These are phyloP conservation scores for Pachyseris speciosa DNA, from an alignment of 64 coral and sea anemone genomes.

Conservation along the genomic window DNA sequence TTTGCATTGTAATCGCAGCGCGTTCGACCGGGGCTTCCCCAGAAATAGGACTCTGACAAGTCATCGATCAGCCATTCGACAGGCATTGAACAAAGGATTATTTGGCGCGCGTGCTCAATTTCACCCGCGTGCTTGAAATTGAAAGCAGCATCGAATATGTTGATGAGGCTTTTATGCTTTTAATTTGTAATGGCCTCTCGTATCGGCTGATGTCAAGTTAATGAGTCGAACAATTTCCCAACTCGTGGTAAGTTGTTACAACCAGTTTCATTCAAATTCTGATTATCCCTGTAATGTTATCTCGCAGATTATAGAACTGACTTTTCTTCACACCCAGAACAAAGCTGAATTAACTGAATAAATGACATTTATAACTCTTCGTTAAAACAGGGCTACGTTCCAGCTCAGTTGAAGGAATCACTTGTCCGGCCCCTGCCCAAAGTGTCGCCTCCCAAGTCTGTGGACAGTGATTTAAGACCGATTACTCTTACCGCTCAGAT, in stretches of 20 bases:
- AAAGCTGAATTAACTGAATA: neutral
- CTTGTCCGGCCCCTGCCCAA: no score
- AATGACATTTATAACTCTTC: no score
- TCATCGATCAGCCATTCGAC: no score
- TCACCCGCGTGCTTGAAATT: slow-evolving; percentile 26
- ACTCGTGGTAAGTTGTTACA: neutral
- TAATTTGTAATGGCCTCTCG: no score
- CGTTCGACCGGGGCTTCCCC: slow-evolving; percentile 49
- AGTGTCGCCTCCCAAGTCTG: no score
- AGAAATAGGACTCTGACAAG: slow-evolving; percentile 58
- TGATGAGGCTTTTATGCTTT: slow-evolving; percentile 34
- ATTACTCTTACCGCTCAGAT: no score
- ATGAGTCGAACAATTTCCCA: neutral
- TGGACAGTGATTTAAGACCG: no score
- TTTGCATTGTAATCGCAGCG: neutral
- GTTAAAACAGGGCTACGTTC: no score
- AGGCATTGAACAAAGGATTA: slow-evolving; percentile 1
- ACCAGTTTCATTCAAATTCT: no score
- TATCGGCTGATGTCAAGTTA: neutral
- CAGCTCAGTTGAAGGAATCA: no score
- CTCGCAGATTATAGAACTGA: neutral
- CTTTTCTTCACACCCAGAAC: neutral
- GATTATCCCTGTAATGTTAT: no score
- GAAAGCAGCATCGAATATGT: neutral
- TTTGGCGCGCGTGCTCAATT: neutral